Conservation (phyloP, 2,113 vertebrate genomes). For the Holacanthus passer region DNA sequence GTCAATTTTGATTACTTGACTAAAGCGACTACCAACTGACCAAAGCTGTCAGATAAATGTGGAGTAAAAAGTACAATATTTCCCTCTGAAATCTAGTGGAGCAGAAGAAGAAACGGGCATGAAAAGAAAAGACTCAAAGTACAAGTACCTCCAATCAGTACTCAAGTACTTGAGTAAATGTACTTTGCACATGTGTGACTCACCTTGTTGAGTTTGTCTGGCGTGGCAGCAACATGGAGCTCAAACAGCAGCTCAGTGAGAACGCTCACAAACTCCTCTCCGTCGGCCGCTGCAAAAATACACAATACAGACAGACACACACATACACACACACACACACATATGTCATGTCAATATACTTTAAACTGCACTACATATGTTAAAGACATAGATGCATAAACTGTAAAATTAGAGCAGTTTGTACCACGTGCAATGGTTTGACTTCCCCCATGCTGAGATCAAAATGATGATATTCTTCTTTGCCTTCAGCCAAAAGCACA, state of each 20-base stretch:
- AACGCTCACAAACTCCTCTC: constrained; percentile 92
- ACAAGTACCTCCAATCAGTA: not conserved
- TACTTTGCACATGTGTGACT: constrained; percentile 4
- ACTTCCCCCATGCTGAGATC: constrained; percentile 51
- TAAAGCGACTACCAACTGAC: too few species aligned
- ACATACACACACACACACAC: constrained; percentile 29
- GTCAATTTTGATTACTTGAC: too few species aligned
- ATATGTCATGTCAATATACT: not conserved
- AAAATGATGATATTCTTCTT: not conserved
- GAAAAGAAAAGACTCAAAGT: not conserved
- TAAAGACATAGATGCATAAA: not conserved
- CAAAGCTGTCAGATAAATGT: too few species aligned
- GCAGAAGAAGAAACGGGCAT: too few species aligned
- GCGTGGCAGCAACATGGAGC: constrained; percentile 95
- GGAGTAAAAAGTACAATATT: too few species aligned
- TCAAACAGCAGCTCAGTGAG: constrained; percentile 97
- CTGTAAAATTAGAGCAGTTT: constrained; percentile 7
- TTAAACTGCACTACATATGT: not conserved
- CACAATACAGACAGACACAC: constrained; percentile 44
- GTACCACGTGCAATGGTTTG: constrained; percentile 17
- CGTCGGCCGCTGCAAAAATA: constrained; percentile 78
- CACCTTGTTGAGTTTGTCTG: constrained; percentile 98
- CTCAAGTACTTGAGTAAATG: not conserved
- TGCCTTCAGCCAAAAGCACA: constrained; percentile 1
- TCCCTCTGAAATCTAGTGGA: too few species aligned